Base-by-base conservation (phyloP, 2,888 invertebrate genomes). In the Diplolepis rosae region DNA sequence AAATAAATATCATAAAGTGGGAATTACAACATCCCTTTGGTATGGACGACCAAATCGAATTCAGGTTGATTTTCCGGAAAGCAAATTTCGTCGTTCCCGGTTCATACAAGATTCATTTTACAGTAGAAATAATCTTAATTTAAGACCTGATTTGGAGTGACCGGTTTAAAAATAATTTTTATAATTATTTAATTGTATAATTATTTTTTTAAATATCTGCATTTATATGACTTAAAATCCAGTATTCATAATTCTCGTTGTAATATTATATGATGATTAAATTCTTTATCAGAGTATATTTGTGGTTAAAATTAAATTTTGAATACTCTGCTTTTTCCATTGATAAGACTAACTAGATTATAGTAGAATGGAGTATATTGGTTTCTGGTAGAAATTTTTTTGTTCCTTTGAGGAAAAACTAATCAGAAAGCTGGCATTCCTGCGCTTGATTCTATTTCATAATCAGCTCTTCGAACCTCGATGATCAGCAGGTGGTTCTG, bases 1-100 rank as follows among this genome's bases (percentile, higher is more conserved):
- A 78, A 82, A 84, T 71, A 78, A 80, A 70, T 74, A 70, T 72
- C 82, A 77, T 73, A 79, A 72, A 68, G 77, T 85, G 18, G 78
- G 82, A 24, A 77, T 82, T 71, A 78, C 79, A 74, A 69, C 79
- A 68, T 78, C 72, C 56, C 84, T 79, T 68, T 82, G 81, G 78
- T 80, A 86, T 78, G 83, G 85, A 52, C 78, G 83, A 73, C 82
- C 85, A 11, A 85, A 84, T 75, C 80, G 84, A 70, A 68, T 73
- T 54, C 80, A 81, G 74, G 65, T 80, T 68, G 86, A 86, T 79
- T 72, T 73, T 56, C 80, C 80, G 11, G 79, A 79, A 51, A 80
- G 76, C 51, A 83, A 78, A 79, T 85, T 81, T 74, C 72, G 76
- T 72, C 79, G 83, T 35, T 74, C 72, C n/a, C 77, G 75, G 69